A percentile compares a stretch with the other conserved stretches of the same genome.
Conservation (phyloP, 1,140 invertebrate genomes). For the Aphidius ervi region DNA sequence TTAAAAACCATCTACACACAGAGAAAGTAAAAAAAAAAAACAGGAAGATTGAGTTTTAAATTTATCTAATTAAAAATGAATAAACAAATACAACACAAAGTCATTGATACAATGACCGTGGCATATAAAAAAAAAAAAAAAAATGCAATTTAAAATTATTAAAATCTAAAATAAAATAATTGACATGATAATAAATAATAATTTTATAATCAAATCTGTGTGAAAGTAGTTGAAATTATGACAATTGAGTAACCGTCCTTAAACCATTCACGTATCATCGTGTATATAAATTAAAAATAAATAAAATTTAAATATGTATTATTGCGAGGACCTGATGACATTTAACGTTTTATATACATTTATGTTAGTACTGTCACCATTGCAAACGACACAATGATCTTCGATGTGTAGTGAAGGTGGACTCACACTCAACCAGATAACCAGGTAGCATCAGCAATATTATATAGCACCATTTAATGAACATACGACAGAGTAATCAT, state of each 20-base stretch:
- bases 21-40: no score
- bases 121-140: neutral
- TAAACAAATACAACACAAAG: no score
- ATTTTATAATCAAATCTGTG: neutral
- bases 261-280: constrained; percentile 10
- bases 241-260: constrained; percentile 25
- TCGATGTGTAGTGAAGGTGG: neutral
- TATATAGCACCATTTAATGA: neutral
- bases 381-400: constrained; percentile 23
- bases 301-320: no score
- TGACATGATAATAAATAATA: constrained; percentile 2
- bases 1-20: no score
- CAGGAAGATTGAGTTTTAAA: no score
- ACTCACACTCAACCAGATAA: neutral
- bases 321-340: constrained; percentile 24
- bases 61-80: no score
- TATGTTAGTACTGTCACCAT: constrained; percentile 6
- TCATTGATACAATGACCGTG: neutral
- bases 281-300: neutral
- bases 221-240: constrained; percentile 25
- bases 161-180: neutral
- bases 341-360: constrained; percentile 22
- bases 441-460: no score
- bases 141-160: no score
- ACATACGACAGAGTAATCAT: constrained; percentile 1